These are phyloP conservation scores for Mus pahari DNA, from an alignment of 2,113 vertebrate species.

Conservation along the genomic window DNA sequence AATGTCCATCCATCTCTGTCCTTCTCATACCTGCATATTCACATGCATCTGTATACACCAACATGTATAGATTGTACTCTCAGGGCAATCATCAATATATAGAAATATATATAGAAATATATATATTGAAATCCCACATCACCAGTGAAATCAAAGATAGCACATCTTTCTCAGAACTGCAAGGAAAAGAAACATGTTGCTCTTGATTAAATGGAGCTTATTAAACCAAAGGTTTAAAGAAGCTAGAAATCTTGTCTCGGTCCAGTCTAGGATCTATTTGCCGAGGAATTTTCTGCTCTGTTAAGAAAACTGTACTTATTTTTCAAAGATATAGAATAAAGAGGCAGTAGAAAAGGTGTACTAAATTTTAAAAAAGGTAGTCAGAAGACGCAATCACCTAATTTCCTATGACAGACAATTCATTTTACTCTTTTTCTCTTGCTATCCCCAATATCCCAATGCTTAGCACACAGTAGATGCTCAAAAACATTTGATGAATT, in stretches of 20 bases:
- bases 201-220: conserved; percentile 35
- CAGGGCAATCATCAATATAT: neutral
- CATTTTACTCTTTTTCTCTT: conserved; percentile 43
- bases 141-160: neutral
- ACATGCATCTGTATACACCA: neutral
- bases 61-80: neutral
- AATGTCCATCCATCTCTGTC: neutral
- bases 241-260: conserved; percentile 15
- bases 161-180: neutral
- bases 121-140: conserved; percentile 50
- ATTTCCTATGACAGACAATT: conserved; percentile 31
- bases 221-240: conserved; percentile 25
- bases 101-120: no score
- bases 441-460: conserved; percentile 2
- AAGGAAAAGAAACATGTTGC: conserved; percentile 7
- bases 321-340: conserved; percentile 16
- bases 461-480: conserved; percentile 47
- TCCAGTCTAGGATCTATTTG: conserved; percentile 53
- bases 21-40: neutral
- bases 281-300: conserved; percentile 19
- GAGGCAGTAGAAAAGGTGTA: conserved; percentile 51
- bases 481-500: conserved; percentile 59
- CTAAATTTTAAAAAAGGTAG: neutral
- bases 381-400: conserved; percentile 15
- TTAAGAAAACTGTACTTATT: conserved; percentile 39